These are phyloP conservation scores for Maniola hyperantus DNA, from an alignment of 2,888 invertebrate species.

Conservation along the genomic window DNA sequence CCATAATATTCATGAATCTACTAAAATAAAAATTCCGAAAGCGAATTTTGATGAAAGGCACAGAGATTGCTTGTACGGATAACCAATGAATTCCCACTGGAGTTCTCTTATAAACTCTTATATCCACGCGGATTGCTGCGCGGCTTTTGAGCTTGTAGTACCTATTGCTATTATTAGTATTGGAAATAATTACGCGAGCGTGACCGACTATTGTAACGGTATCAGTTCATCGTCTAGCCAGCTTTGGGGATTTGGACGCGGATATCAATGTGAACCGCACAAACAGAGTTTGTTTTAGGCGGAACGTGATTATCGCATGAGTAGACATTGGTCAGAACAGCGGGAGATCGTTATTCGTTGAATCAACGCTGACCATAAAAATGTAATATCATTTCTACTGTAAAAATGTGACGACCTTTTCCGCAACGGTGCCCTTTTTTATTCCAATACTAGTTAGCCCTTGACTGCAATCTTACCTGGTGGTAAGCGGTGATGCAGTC, in stretches of 20 bases:
- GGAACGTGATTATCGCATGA: constrained; percentile 32
- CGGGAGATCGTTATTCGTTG: constrained; percentile 6
- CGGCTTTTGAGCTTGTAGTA: too few species aligned
- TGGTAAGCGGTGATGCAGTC: too few species aligned
- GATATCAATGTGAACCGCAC: constrained; percentile 26
- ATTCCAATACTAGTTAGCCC: too few species aligned
- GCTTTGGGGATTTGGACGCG: constrained; percentile 34
- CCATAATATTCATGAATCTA: too few species aligned
- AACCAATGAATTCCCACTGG: too few species aligned
- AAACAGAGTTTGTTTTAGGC: constrained; percentile 30
- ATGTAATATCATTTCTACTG: neutral
- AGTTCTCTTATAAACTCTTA: too few species aligned
- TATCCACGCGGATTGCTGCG: too few species aligned
- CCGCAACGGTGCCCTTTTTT: neutral
- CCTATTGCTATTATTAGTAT: constrained; percentile 45
- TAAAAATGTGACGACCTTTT: neutral
- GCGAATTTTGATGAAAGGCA: too few species aligned
- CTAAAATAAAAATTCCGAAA: too few species aligned
- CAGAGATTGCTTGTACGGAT: too few species aligned
- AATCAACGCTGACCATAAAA: constrained; percentile 4
- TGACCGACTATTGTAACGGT: constrained; percentile 53
- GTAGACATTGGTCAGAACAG: constrained; percentile 15
- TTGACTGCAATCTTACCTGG: too few species aligned
- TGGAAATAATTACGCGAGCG: constrained; percentile 59
- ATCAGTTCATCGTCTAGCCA: constrained; percentile 43